Base-by-base conservation (phyloP, 2,888 invertebrate genomes). In the Sinohyriopsis cumingii region DNA sequence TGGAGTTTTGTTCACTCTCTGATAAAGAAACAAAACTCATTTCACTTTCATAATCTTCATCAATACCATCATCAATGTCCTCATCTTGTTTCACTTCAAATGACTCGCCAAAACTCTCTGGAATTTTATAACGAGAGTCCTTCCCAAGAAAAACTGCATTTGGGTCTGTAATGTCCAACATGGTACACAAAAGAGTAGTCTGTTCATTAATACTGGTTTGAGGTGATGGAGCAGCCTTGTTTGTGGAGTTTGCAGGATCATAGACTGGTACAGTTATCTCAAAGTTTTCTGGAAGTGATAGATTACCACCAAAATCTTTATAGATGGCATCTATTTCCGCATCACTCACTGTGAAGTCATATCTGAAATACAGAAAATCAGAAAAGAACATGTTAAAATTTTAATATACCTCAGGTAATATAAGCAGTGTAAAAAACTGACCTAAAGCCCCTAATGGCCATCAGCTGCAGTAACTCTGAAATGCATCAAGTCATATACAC, bases 251-350 rank as follows among this genome's bases (percentile, higher is more conserved):
- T 33, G 67, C 66, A 15, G 78, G 76, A 25, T 86, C 75, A 73
- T 93, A 94, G 0, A 93, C 90, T 59, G 93, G 92, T 2, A 94
- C 95, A 19, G 96, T 96, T 80, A 91, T 93, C 24, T 91, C 91
- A 91, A 99, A 99, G 90, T 94, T 95, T 0, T 93, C 90, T 0
- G 95, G 95, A 68, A 99, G 93, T 62, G 88, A 89, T 64, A 97
- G 90, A 83, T 94, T 91, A 66, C 92, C 91, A 56, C 92, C 91
- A 86, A 98, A 94, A 86, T 94, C 92, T 60, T 91, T 90, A 1
- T 92, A 83, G 7, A 96, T 90, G 24, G 91, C 90, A 24, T 93
- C 90, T 76, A 95, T 93, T 86, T 98, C 96, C 70, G 94, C 93
- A 65, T 92, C 90, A 9, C 94, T 94, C 25, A 96, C 96, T 65